Evolutionary conservation across 2,113 vertebrate genomes (phyloP), one percentile per base, ranked within the genome.

Genomic region (Gobiocypris rarus): DNA sequence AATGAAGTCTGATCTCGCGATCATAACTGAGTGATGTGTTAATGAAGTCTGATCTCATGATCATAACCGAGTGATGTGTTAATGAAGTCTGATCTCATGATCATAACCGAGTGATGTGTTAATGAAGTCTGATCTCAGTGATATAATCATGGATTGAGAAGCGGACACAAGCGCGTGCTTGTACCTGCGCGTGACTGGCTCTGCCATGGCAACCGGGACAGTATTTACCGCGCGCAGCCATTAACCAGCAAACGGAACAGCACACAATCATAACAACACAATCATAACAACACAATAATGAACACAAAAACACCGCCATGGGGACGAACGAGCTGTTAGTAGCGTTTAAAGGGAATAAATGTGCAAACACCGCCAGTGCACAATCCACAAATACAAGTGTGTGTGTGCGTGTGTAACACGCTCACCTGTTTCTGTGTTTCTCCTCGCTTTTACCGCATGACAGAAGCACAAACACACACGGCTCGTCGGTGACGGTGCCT

Each of bases 131-230:
- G 9, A 38, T 41, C 17, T 22, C 65, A 11, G 24, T 11, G 5
- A 70, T 43, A 67, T 6, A 70, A 19, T 9, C 7, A 38, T 67
- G 8, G 38, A 19, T 22, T 34, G 22, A 41, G 15, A 19, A 70
- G 19, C 67, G 7, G 17, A 41, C 19, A 24, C 19, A 31, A 22
- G 58, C 41, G 77, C 78, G 77, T 65, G 41, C 74, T 56, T 28
- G 74, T 38, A 76, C 50, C 17, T 76, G 74, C 59, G n/a, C 77
- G 78, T 81, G 61, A 52, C 78, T 0, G 41, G 17, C 43, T 67
- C 43, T 81, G 78, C 61, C 78, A 81, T 81, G 78, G 78, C 59
- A 81, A 81, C 78, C 59, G 9, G 17, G 5, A 22, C 41, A 63
- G 26, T 81, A 67, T 81, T 81, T 81, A 81, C 41, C 41, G 77